phyloP scores from a whole-genome alignment of 2,113 vertebrate species.

The Ammodytes dubius region DNA sequence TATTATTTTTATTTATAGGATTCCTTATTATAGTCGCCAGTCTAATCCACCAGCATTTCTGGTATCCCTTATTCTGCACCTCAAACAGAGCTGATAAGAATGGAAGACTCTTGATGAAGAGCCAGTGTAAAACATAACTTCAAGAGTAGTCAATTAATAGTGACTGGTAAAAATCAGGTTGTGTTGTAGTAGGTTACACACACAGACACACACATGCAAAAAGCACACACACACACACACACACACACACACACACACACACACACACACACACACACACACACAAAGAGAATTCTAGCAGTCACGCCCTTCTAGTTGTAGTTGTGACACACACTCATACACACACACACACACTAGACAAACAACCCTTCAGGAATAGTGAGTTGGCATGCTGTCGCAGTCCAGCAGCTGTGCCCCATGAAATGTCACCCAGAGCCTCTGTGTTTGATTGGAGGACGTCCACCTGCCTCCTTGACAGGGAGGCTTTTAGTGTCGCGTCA shows the following conservation, averaged over 20 bases:
- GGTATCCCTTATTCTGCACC: conserved; percentile 22
- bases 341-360: conserved; percentile 68
- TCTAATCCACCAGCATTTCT: too few relatives aligned
- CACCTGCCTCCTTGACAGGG: conserved; percentile 79
- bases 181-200: conserved; percentile 10
- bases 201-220: conserved; percentile 1
- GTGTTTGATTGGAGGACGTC: conserved; percentile 81
- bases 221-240: neutral
- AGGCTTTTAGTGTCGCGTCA: conserved; percentile 83
- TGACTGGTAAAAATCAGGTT: conserved; percentile 45
- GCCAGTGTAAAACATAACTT: conserved; percentile 54
- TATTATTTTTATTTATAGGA: too few relatives aligned
- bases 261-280: neutral
- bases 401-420: conserved; percentile 84
- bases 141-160: conserved; percentile 53
- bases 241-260: conserved; percentile 7
- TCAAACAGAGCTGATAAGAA: conserved; percentile 11
- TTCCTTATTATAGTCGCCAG: too few relatives aligned
- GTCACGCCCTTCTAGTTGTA: conserved; percentile 47
- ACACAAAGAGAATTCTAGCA: conserved; percentile 20
- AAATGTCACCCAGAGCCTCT: conserved; percentile 82
- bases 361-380: conserved; percentile 82
- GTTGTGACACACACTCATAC: conserved; percentile 23
- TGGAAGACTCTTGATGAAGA: conserved; percentile 9
- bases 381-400: conserved; percentile 80